Conservation (phyloP, 2,888 invertebrate genomes). For the Cynaeus angustus region DNA sequence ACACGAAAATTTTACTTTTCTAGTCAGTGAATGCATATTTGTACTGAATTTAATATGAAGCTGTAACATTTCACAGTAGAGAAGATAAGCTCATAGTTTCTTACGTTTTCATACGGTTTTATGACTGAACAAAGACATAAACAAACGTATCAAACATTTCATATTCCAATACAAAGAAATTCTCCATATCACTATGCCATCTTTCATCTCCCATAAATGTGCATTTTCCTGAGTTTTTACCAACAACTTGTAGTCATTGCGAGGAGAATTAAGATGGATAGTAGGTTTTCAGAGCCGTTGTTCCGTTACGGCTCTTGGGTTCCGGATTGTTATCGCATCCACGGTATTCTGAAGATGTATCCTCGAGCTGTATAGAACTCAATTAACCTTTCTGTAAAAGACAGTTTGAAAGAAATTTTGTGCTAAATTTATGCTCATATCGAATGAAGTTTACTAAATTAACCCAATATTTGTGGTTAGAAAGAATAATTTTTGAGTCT, state of each 20-base stretch:
- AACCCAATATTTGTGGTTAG: slow-evolving; percentile 22
- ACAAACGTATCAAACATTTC: no score
- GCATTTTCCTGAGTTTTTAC: slow-evolving; percentile 2
- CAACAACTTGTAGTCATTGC: slow-evolving; percentile 24
- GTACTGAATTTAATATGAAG: no score
- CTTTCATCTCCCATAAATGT: slow-evolving; percentile 6
- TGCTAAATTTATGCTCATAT: slow-evolving; percentile 11
- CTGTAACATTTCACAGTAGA: no score
- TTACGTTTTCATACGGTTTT: no score
- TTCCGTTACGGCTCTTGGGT: slow-evolving; percentile 27
- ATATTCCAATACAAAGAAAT: no score
- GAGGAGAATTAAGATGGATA: slow-evolving; percentile 33
- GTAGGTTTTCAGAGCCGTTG: slow-evolving; percentile 32
- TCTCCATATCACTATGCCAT: not conserved
- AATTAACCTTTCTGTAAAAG: slow-evolving; percentile 22
- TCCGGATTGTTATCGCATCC: slow-evolving; percentile 32
- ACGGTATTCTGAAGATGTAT: slow-evolving; percentile 31
- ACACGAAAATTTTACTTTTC: no score
- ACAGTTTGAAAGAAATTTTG: slow-evolving; percentile 13
- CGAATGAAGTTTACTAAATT: slow-evolving; percentile 28
- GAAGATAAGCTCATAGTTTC: no score
- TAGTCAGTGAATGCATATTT: no score
- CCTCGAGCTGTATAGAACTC: slow-evolving; percentile 24
- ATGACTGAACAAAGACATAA: no score
- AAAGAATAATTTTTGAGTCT: slow-evolving; percentile 20